Base-by-base conservation (phyloP, 1,140 invertebrate species). In the Lysiphlebus fabarum region DNA sequence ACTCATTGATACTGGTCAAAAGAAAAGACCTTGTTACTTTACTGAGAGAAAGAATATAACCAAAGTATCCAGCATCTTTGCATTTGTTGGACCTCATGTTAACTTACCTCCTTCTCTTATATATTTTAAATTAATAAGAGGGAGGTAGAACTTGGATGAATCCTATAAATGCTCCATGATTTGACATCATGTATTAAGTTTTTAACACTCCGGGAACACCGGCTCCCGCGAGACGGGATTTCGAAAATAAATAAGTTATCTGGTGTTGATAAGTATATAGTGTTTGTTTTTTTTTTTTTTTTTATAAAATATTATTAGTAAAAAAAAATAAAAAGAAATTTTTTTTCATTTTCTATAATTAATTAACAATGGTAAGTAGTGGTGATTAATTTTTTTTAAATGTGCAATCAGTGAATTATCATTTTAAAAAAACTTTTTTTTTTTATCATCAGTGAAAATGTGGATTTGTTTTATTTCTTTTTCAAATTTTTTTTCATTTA, bases 91-190 rank as follows among this genome's bases (percentile, higher is more conserved):
- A 76, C 70, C 72, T 59, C 53, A 56, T 64, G 58, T 44, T 56
- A 62, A 65, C 63, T 70, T 70, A 62, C 63, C 53, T 50, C 60
- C 37, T 12, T 43, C 45, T 12, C 38, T 2, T 47, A 36, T 56
- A 36, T 56, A 6, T 36, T 45, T 33, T 14, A 26, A 26, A 26
- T 26, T 26, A 26, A 2, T 53, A 61, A 56, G 44, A 59, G 42
- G 65, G 68, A 58, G 48, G 60, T 40, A 65, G 69, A 76, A 71
- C 17, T 26, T 71, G 67, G 70, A 69, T 75, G 75, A 78, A 78
- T 78, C 77, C 77, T 79, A 79, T 79, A 79, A 79, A 79, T 79
- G 76, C 73, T 71, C 70, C 62, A 72, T 67, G 69, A 70, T 65
- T 26, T 47, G 45, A 55, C 41, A 33, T 65, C 56, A 66, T 70